Evolutionary conservation across 2,113 vertebrate species (phyloP), one percentile per base, ranked within the genome.

Genomic region (Clarias gariepinus): DNA sequence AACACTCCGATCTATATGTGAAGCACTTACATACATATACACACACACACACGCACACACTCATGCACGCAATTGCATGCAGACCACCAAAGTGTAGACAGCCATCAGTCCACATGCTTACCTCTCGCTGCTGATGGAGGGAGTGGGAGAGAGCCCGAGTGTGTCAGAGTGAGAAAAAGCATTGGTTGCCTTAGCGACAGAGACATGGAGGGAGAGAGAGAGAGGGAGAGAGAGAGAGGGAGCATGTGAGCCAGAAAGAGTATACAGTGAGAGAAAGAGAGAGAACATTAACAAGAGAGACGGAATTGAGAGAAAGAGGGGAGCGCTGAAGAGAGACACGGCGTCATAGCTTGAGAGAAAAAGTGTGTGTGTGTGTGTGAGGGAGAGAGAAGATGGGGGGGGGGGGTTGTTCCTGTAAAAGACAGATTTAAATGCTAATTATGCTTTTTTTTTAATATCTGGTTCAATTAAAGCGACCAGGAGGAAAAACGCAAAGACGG

Each of bases 171-270:
- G 90, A 89, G 89, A 93, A 93, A 95, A 95, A 93, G 94, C 95
- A 94, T 95, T 87, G 94, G 95, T 96, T 96, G 95, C 95, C 95
- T 88, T 95, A 94, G 95, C 93, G 95, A 96, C 95, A 93, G 94
- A 95, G 94, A 93, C 93, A 94, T 94, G 93, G 90, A 93, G 92
- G 93, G 91, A 92, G 91, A 89, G 90, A 76, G 86, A 57, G 84
- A 55, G 82, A 66, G 86, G 33, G 71, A 61, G 90, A 86, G 90
- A 84, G 88, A 83, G 83, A 88, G 91, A 92, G 71, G 21, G 21
- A 36, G 78, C 47, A n/a, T 53, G n/a, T 30, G 2, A 76, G 41
- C 7, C 11, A 57, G 76, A 28, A 19, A 30, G 76, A 30, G 25
- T 3, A 16, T 47, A 23, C 64, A 71, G 47, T 36, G 3, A 10